Evolutionary conservation across 2,888 invertebrate species (phyloP).

Genomic region (Parthenolecanium corni): DNA sequence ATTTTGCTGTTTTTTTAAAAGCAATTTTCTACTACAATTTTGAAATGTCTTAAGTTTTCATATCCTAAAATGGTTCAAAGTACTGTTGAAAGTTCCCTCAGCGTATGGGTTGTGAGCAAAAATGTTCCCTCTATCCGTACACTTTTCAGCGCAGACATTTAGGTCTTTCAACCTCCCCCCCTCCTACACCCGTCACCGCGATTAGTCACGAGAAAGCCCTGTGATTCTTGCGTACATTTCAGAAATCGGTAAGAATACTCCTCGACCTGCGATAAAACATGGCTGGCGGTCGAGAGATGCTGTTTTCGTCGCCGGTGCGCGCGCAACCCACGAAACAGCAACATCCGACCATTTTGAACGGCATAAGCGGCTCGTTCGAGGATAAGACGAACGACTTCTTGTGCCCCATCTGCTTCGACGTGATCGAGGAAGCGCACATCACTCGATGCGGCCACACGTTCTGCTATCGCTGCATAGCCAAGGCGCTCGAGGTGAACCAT

Average conservation of each 20-base stretch:
- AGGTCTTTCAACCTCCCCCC: too few relatives aligned
- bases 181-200: too few relatives aligned
- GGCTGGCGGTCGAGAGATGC: conserved; percentile 23
- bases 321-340: conserved; percentile 44
- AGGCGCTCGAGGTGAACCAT: conserved; percentile 51
- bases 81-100: too few relatives aligned
- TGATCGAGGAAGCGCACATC: conserved; percentile 80
- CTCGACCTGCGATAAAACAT: neutral
- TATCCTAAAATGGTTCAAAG: too few relatives aligned
- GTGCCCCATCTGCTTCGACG: conserved; percentile 79
- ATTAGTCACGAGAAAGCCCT: too few relatives aligned
- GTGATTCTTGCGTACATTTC: too few relatives aligned
- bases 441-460: conserved; percentile 88
- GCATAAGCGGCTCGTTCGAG: conserved; percentile 51
- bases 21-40: too few relatives aligned
- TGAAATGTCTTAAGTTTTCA: too few relatives aligned
- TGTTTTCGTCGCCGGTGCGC: conserved; percentile 37
- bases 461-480: conserved; percentile 68
- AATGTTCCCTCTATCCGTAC: too few relatives aligned
- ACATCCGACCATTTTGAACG: conserved; percentile 45
- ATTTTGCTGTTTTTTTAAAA: too few relatives aligned
- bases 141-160: too few relatives aligned
- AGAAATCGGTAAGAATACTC: neutral
- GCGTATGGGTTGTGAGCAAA: too few relatives aligned
- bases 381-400: conserved; percentile 53